Evolutionary conservation across 2,797 vertebrate species (phyloP).

Genomic region (Buceros bicornis): DNA sequence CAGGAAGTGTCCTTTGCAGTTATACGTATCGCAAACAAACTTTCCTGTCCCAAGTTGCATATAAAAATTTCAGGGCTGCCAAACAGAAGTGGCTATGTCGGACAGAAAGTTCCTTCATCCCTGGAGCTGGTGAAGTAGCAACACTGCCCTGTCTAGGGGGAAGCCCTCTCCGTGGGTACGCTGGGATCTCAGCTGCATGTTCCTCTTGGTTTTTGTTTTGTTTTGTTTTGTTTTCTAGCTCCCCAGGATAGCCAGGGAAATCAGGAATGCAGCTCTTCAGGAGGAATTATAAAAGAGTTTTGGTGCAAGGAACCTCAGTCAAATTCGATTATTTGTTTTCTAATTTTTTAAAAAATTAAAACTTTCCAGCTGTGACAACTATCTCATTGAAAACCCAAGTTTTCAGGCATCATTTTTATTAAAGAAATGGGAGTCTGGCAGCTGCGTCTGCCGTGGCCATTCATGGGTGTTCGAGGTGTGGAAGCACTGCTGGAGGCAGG

Average conservation of each 20-base stretch:
- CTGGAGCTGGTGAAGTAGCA: not conserved
- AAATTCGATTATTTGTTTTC: not conserved
- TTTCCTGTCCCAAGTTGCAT: not conserved
- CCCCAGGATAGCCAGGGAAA: not conserved
- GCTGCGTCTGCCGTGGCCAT: not conserved
- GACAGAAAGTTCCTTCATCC: not conserved
- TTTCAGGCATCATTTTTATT: not conserved
- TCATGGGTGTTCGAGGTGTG: not conserved
- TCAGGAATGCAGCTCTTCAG: not conserved
- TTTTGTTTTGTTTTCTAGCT: not conserved
- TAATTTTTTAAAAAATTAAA: not conserved
- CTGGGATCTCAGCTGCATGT: not conserved
- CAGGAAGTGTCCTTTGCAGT: not conserved
- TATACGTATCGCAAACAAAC: accelerated
- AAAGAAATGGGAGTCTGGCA: not conserved
- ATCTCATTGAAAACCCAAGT: not conserved
- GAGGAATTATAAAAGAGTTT: not conserved
- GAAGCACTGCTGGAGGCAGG: not conserved
- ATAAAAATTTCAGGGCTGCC: not conserved
- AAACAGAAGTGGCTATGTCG: not conserved
- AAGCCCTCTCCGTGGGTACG: not conserved
- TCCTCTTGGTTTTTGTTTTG: not conserved
- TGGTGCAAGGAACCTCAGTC: not conserved
- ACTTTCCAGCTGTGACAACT: not conserved
- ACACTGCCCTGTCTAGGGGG: not conserved